Evolutionary conservation across 2,888 invertebrate genomes (phyloP), one percentile per base, ranked within the genome.

Genomic region (Cylloceria caligata): DNA sequence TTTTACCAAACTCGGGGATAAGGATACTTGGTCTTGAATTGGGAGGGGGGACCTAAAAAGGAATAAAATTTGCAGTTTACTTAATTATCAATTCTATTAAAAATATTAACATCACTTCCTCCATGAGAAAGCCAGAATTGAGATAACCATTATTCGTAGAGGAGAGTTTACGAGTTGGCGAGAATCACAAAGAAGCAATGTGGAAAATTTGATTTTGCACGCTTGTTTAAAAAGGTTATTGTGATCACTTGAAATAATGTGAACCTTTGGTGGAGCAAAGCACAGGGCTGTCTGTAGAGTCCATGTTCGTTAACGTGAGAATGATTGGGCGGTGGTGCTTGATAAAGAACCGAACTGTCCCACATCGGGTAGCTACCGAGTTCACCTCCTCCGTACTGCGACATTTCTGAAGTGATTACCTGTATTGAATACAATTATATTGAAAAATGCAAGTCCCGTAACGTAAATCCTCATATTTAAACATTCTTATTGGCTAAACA

Each of bases 261-360:
- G 83, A 81, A 92, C 92, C 92, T 92, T 84, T 92, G 92, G 78
- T 92, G 92, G 36, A 92, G 80, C 47, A 92, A 83, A 16, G 92
- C 92, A 60, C 92, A 92, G 2, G 92, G 92, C 80, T 92, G 92
- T 19, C 92, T 89, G 83, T 92, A 92, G 36, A 92, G 85, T 71
- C 90, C 89, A 79, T 92, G 92, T 27, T 91, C 92, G 83, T 90
- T 91, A n/a, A 90, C 87, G 75, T 92, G 92, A 11, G 90, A 86
- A 42, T 91, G 88, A 39, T 82, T 78, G n/a, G 85, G 86, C 65
- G 91, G 90, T 74, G 92, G 90, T 75, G 92, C 79, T 85, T 90
- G 92, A 85, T 92, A 92, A 52, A 92, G 87, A 75, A 92, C 91
- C 13, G 92, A 90, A 87, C 91, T 91, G 79, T 92, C 92, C 92